Evolutionary conservation across 53 echinoderm and acorn worm species (phyloP), one percentile per base, ranked within the genome.

Genomic region (Temnopleurus reevesii): DNA sequence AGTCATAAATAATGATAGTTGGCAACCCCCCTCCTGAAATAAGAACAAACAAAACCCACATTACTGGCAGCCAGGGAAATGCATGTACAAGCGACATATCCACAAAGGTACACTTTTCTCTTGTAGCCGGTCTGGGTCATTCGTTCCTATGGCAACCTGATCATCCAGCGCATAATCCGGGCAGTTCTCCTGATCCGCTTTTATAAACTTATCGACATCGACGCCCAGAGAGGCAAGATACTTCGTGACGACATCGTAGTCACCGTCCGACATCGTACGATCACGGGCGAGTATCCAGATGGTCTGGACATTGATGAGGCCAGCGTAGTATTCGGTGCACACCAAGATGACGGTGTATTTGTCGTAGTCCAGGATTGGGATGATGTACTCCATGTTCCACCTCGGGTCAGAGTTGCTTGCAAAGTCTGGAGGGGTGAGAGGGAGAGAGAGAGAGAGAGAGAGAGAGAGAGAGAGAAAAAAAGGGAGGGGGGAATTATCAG

Each of bases 281-380:
- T 90, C 81, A 21, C 63, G 91, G 89, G 91, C 89, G 41, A 93
- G 91, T 13, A 91, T 25, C 93, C 93, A 93, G 89, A 89, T 89
- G 61, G 56, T 53, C 56, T 93, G 91, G 59, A 83, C 47, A 85
- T 93, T 91, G 77, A 93, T 60, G 30, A 38, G 51, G 4, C 88
- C 88, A 35, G 89, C 71, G 26, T 82, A 85, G 84, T 59, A 47
- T 18, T 91, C 84, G 26, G 58, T 45, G 31, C 93, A 93, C 54
- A 84, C 83, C 47, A 91, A 89, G 18, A 91, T 77, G 36, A 93
- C 53, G 51, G 93, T 31, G 89, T 89, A 93, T 2, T 26, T 46
- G 27, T 89, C 77, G 77, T 93, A 93, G 80, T 93, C 93, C 33
- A 49, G 10, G 10, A 49, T 12, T 49, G 49, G 49, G 9, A 49